Evolutionary conservation across 2,797 vertebrate genomes (phyloP), one percentile per base, ranked within the genome.

Genomic region (Tokudaia tokunoshimensis): DNA sequence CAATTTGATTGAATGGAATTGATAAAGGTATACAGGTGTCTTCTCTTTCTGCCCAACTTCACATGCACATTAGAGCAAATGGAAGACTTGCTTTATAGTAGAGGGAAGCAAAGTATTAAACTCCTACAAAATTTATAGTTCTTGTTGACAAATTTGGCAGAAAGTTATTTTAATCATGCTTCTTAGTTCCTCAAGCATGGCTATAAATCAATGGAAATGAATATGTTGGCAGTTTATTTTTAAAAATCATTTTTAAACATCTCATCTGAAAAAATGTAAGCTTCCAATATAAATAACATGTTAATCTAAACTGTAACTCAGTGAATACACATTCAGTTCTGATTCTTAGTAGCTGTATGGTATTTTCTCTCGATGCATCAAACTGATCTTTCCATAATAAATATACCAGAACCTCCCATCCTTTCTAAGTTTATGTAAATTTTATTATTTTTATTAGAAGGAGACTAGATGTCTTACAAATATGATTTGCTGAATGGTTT

Each of bases 141-240:
- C 34, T 76, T 12, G 19, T 37, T 97, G 89, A 87, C 89, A 96
- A 92, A 92, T 31, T 59, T 15, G 91, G 41, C 44, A 87, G 7
- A 67, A 87, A 95, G 74, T 94, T 93, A 95, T 95, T 95, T 96
- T 96, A 95, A 92, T 97, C 52, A 96, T 88, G 31, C 41, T 81
- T 76, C 72, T 94, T 50, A 78, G 61, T 96, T 94, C 34, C 91
- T 34, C 87, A 83, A 95, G 74, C 50, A 86, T 94, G 70, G 17
- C 80, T 96, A 80, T 91, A 97, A 97, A 94, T 93, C 87, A 96
- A 74, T 84, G 83, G 75, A 93, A 95, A 76, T 96, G 63, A 97
- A 94, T 89, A 95, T 89, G 65, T 57, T 94, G 57, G 26, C 20
- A 94, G 50, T 94, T 95, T 94, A 41, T 89, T 96, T 80, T 78